These are phyloP conservation scores for Dipodomys merriami DNA, from an alignment of 2,113 vertebrate species.

Conservation along the genomic window DNA sequence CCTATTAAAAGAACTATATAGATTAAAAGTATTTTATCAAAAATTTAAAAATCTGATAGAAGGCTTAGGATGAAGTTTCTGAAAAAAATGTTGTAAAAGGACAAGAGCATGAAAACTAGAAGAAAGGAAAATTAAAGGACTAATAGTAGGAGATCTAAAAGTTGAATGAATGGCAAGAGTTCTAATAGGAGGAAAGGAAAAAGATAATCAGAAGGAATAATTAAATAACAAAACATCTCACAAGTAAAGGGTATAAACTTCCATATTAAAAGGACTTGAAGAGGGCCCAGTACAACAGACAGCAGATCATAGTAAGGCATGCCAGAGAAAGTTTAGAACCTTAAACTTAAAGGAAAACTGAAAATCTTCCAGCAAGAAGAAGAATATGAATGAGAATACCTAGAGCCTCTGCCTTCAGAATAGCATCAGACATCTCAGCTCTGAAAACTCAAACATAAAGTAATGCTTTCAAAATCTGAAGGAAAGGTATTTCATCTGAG, in stretches of 20 bases:
- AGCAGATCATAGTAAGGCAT: neutral
- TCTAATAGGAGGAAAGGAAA: neutral
- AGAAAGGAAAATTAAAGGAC: neutral
- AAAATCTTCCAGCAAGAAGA: neutral
- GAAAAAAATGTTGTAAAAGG: neutral
- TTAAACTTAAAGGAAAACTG: conserved; percentile 15
- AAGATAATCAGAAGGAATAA: neutral
- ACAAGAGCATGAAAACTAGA: neutral
- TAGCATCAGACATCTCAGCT: neutral
- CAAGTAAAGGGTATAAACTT: neutral
- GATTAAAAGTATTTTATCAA: neutral
- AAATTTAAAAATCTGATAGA: conserved; percentile 22
- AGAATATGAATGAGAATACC: too few relatives aligned
- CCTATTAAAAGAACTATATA: neutral
- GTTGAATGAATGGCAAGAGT: neutral
- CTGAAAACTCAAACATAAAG: conserved; percentile 2
- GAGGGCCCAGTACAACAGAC: neutral
- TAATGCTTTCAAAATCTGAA: neutral
- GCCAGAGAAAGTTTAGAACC: conserved; percentile 22
- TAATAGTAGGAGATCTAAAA: neutral
- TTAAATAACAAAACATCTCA: conserved; percentile 17
- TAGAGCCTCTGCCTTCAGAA: neutral
- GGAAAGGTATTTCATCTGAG: conserved; percentile 6
- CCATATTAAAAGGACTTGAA: neutral
- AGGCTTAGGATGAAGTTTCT: neutral